Evolutionary conservation across 2,113 vertebrate genomes (phyloP), one percentile per base, ranked within the genome.

Genomic region (Anhinga rufa): DNA sequence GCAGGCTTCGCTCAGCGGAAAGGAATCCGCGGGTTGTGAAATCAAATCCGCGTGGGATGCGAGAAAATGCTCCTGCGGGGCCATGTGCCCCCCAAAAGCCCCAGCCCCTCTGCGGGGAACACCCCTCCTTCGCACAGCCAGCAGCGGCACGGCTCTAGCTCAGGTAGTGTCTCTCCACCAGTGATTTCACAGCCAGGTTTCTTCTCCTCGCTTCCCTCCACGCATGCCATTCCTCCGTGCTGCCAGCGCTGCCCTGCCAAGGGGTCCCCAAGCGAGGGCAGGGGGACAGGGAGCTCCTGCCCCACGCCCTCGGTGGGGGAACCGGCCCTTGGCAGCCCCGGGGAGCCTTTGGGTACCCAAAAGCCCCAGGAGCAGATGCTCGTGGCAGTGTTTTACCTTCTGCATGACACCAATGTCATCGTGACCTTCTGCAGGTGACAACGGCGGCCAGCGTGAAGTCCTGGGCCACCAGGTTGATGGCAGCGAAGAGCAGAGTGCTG

Each of bases 131-230:
- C 2, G 0, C 54, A 4, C 28, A 13, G 49, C 51, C 22, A 1
- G 66, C 42, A 17, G 29, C 4, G 12, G 48, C 60, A 9, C n/a
- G 19, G 38, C 71, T 81, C 82, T 42, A 75, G 69, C 97, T 97
- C 52, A 58, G 78, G 51, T 52, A 86, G 25, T 32, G 74, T 36
- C 95, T 88, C 70, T 92, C 95, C 84, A 93, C 95, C 78, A 88
- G 79, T 1, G 62, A 91, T 87, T 97, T 96, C 65, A 26, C 68
- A 4, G 94, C 79, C 57, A 76, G 82, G 18, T 97, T 95, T 29
- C 83, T 92, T 40, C 93, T 95, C 64, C 92, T 93, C 2, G 0
- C 83, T 44, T 5, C 96, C 83, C 46, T 96, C 48, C 44, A 4
- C 34, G 48, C 78, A 65, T 52, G 88, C 52, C 36, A 28, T 6